These are phyloP conservation scores for Dyspetes luteomarginatus DNA, from an alignment of 2,888 invertebrate genomes.

Conservation along the genomic window DNA sequence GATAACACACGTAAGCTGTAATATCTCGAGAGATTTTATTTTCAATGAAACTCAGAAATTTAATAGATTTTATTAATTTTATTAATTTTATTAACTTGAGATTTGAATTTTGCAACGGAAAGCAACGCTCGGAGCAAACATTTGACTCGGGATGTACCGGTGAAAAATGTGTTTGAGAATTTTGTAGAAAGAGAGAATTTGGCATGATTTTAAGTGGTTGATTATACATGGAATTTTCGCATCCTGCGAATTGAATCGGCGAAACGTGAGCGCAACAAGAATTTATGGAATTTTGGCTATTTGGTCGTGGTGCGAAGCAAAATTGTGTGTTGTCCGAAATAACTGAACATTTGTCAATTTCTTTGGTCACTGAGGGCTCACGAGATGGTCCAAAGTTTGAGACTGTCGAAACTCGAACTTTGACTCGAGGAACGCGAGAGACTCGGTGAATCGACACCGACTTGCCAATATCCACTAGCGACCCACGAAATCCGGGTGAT, in stretches of 20 bases:
- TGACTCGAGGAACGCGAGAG: constrained; percentile 90
- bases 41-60: no score
- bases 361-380: constrained; percentile 86
- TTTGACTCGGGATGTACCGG: constrained; percentile 49
- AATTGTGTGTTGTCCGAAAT: constrained; percentile 83
- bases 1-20: constrained; percentile 75
- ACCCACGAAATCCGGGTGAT: no score
- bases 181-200: constrained; percentile 34
- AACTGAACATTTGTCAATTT: constrained; percentile 84
- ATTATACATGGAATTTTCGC: constrained; percentile 64
- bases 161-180: constrained; percentile 49
- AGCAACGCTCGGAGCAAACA: constrained; percentile 46
- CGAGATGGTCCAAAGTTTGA: constrained; percentile 84
- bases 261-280: constrained; percentile 65
- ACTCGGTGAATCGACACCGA: constrained; percentile 83
- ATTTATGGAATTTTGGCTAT: constrained; percentile 62
- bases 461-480: constrained; percentile 88
- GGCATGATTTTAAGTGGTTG: constrained; percentile 60
- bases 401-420: constrained; percentile 89
- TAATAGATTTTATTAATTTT: no score
- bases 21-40: no score
- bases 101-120: constrained; percentile 35
- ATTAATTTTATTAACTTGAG: no score
- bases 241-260: constrained; percentile 62
- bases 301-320: constrained; percentile 64